Evolutionary conservation across 2,113 vertebrate species (phyloP).

Genomic region (Amazona guildingii): DNA sequence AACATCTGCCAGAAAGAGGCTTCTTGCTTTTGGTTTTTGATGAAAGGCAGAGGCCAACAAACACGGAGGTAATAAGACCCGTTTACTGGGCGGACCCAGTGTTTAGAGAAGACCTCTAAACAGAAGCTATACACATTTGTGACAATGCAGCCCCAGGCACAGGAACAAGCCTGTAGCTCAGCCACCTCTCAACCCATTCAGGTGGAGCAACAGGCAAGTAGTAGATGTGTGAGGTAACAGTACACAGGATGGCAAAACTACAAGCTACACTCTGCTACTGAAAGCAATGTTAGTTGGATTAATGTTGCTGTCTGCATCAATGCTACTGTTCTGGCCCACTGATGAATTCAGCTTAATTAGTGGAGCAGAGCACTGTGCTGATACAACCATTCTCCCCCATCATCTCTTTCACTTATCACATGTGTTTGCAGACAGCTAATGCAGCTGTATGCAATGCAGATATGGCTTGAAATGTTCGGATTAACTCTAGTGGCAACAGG

Average conservation of each 20-base stretch:
- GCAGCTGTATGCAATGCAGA: not conserved
- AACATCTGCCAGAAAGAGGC: not conserved
- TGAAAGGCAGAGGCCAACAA: not conserved
- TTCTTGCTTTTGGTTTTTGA: not conserved
- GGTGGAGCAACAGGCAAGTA: not conserved
- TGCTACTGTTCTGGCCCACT: not conserved
- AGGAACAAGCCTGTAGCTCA: not conserved
- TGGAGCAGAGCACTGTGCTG: fast-evolving
- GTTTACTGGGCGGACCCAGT: not conserved
- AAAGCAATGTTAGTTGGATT: not conserved
- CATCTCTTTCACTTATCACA: fast-evolving
- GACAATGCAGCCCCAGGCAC: not conserved
- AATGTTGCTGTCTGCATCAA: not conserved
- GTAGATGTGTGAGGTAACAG: not conserved
- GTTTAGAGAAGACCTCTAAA: not conserved
- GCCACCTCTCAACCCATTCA: not conserved
- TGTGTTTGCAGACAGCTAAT: not conserved
- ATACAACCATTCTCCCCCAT: not conserved
- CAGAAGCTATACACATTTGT: not conserved
- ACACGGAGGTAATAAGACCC: not conserved
- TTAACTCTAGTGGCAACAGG: not conserved
- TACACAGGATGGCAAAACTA: fast-evolving
- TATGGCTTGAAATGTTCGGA: not conserved
- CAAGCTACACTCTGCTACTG: not conserved
- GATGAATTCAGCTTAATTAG: not conserved